phyloP scores from a whole-genome alignment of 2,113 vertebrate genomes.

The Sapajus apella region DNA sequence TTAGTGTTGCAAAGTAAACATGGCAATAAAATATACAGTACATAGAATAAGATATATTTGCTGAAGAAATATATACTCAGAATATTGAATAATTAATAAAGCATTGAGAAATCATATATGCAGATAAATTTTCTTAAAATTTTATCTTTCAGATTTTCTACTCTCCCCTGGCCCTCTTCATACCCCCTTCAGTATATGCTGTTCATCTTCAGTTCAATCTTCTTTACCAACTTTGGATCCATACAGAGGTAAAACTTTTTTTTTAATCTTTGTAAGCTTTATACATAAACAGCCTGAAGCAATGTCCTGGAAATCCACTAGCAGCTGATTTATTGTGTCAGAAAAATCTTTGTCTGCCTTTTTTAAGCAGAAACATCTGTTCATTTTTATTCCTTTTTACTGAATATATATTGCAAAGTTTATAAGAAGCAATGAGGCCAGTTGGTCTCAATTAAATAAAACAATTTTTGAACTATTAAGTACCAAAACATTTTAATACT shows the following conservation, averaged over 20 bases:
- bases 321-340: slow-evolving; percentile 90
- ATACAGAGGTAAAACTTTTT: slow-evolving; percentile 92
- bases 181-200: slow-evolving; percentile 92
- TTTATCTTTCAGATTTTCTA: slow-evolving; percentile 89
- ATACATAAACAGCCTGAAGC: slow-evolving; percentile 81
- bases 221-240: slow-evolving; percentile 98
- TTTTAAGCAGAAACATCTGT: slow-evolving; percentile 89
- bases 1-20: slow-evolving; percentile 46
- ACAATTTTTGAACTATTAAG: slow-evolving; percentile 82
- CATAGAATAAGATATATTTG: not conserved
- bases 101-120: not conserved
- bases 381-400: slow-evolving; percentile 87
- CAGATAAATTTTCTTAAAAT: slow-evolving; percentile 18
- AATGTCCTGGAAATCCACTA: slow-evolving; percentile 85
- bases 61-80: not conserved
- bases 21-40: not conserved
- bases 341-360: slow-evolving; percentile 89
- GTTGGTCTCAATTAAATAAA: slow-evolving; percentile 88
- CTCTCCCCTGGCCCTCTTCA: slow-evolving; percentile 91
- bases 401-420: slow-evolving; percentile 89
- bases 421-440: slow-evolving; percentile 89
- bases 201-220: slow-evolving; percentile 96
- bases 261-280: slow-evolving; percentile 71
- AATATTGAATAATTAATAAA: not conserved
- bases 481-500: slow-evolving; percentile 81